Evolutionary conservation across 2,888 invertebrate genomes (phyloP), one percentile per base, ranked within the genome.

Genomic region (Nycteola revayana): DNA sequence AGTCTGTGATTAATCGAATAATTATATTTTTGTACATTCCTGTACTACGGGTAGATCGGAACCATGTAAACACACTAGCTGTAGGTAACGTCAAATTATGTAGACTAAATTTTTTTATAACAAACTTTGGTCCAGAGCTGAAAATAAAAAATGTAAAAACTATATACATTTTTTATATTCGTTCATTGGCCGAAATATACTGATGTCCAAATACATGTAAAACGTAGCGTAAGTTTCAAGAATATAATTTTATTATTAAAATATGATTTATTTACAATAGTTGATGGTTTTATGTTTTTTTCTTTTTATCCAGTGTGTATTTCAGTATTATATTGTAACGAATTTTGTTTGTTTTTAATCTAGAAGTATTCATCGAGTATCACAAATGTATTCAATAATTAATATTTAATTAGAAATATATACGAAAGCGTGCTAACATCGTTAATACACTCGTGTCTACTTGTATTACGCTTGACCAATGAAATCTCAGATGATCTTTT

Each of bases 1-100:
- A 59, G 55, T 69, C 81, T 85, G 82, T 86, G 83, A 81, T 84
- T 72, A 61, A 66, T 66, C 62, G 55, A 75, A 70, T 73, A 72
- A 74, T 73, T 72, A 75, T 84, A 86, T 85, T 84, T 84, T 83
- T 83, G 61, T 86, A 86, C 86, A 87, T 87, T 87, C 86, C 87
- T 83, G 61, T 60, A 66, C 66, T 83, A 86, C 86, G 86, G 87
- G 87, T 87, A 79, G 68, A 54, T 31, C 40, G 28, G 37, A 42
- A 43, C 35, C 42, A 35, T 53, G 31, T 45, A 51, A 52, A 44
- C 53, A 54, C 53, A 37, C 57, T 42, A 42, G 34, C 36, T 56
- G 34, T 54, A 55, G 41, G 25, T 55, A 48, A 38, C 41, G 54
- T 62, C 57, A 56, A 66, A 60, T 63, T 63, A 63, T 45, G 44